Percentiles rank a stretch among this genome's conserved stretches.
Conservation (phyloP, 2,113 vertebrate species). For the Isichthys henryi region DNA sequence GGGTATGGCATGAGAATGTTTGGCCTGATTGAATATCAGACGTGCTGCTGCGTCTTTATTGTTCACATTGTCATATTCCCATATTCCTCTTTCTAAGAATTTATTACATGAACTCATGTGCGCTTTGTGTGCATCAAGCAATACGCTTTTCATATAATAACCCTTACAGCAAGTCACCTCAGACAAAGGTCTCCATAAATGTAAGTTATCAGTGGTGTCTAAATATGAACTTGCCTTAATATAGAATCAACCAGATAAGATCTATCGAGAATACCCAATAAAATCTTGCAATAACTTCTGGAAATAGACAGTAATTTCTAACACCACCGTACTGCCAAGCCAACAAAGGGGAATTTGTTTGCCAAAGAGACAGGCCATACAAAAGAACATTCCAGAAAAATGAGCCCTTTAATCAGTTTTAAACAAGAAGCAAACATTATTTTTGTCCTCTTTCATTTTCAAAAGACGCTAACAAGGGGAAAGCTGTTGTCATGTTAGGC, state of each 20-base stretch:
- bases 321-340: background rate
- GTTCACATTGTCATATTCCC: background rate
- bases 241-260: background rate
- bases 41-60: background rate
- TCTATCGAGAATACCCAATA: background rate
- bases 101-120: background rate
- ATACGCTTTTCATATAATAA: background rate
- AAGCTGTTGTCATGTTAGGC: background rate
- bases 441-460: background rate
- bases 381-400: background rate
- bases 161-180: background rate
- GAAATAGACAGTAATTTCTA: background rate
- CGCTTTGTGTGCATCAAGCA: background rate
- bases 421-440: background rate
- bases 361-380: background rate
- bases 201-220: background rate
- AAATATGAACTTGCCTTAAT: background rate
- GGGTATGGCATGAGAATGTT: background rate
- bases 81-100: background rate
- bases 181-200: background rate
- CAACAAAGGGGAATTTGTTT: background rate
- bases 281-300: background rate
- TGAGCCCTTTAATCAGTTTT: background rate
- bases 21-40: background rate
- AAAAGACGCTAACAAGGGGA: background rate